These are phyloP conservation scores for Hylia prasina DNA, from an alignment of 2,113 vertebrate genomes.

Conservation along the genomic window DNA sequence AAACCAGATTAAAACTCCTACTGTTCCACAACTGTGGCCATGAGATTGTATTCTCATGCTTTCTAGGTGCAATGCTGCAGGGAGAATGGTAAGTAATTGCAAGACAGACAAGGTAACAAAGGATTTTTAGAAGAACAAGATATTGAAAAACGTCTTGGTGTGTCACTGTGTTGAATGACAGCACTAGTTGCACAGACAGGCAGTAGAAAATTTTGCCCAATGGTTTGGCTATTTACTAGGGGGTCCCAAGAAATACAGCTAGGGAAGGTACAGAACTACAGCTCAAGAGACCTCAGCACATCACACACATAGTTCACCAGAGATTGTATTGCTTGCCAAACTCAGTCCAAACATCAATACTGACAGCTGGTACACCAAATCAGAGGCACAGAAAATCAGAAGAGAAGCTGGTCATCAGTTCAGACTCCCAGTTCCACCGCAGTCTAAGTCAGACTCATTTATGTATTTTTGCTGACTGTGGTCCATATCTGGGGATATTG, in stretches of 20 bases:
- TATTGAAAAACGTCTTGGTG: background rate
- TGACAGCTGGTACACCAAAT: background rate
- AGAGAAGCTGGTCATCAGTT: background rate
- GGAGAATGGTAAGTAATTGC: background rate
- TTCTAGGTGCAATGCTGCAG: background rate
- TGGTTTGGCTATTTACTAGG: background rate
- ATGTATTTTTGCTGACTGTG: background rate
- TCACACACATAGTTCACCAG: background rate
- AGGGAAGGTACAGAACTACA: background rate
- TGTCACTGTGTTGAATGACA: background rate
- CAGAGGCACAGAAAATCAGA: background rate
- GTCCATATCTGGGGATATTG: fast-evolving
- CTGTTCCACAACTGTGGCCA: background rate
- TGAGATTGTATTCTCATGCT: background rate
- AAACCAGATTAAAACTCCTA: background rate
- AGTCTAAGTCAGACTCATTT: background rate
- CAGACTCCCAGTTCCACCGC: background rate
- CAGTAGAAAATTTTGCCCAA: background rate
- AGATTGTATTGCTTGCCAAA: background rate
- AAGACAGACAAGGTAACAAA: background rate
- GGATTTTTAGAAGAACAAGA: background rate
- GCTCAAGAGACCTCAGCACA: background rate
- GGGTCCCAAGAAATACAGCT: background rate
- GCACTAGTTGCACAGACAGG: background rate
- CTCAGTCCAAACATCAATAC: background rate